Evolutionary conservation across 2,888 invertebrate genomes (phyloP), one percentile per base, ranked within the genome.

Genomic region (Synanthedon myopaeformis): DNA sequence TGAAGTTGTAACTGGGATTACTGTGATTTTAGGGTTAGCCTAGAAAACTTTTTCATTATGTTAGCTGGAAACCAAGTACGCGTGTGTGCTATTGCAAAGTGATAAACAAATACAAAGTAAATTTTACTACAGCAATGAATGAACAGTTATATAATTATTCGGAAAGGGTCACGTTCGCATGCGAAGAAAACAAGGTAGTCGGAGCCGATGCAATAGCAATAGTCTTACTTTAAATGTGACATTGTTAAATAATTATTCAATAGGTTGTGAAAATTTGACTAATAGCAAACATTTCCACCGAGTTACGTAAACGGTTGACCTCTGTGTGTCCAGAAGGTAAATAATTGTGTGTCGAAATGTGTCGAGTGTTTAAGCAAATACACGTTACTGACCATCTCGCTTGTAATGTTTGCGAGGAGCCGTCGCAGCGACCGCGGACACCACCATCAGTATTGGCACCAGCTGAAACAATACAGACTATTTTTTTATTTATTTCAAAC

Each of bases 331-430:
- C 45, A 45, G 45, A 45, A 45, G 14, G 45, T 13, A 45, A 45
- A 45, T 45, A 45, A 45, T 13, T 35, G 35, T 35, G 35, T 45
- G 45, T 13, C 14, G 45, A 45, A 45, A 45, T 45, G 12, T 14
- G 45, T 13, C 14, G 13, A 45, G 45, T 45, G 45, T 45, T n/a
- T 35, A 11, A n/a, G 17, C 12, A 52, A 42, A 53, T 41, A 23
- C 23, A 23, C 23, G 23, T 10, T 35, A 41, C 61, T 69, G 69
- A 86, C 86, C 86, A 62, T 86, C 86, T 53, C 86, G 74, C 55
- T 86, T 86, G 67, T 70, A 72, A 61, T 79, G 72, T 58, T 72
- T 77, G 52, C 13, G 42, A 55, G 70, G 61, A 8, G 78, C 76
- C 4, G 76, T 65, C 42, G 74, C 73, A 12, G 74, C 64, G 28